Base-by-base conservation (phyloP, 2,888 invertebrate species). In the Mythimna impura region DNA sequence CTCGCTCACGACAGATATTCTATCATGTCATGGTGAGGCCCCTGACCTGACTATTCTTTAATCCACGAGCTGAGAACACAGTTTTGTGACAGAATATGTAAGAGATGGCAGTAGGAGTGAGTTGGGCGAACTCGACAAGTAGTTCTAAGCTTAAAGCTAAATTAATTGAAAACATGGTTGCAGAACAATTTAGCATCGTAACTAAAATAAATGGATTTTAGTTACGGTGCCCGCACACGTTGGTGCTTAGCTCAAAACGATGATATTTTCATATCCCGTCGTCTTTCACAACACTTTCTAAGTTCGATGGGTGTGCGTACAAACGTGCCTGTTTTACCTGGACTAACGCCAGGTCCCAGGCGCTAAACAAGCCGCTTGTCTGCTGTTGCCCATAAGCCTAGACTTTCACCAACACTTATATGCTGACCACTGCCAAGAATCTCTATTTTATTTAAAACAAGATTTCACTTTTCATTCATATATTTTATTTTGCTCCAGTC, bases 361-460 rank as follows among this genome's bases (percentile, higher is more conserved):
- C 17, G 10, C 25, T 0, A 20, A 22, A 20, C 40, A 47, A 63
- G 43, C 40, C 58, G 67, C 52, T 34, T 36, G 63, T 17, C 57
- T 12, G 25, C 30, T 34, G 36, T 36, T 17, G 57, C 14, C 55
- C 47, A 25, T 20, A 64, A n/a, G 52, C 57, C 30, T 66, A n/a
- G 7, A 76, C 81, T 80, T 80, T 80, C 81, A 68, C 79, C 57
- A 20, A 55, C 47, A 68, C 74, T 54, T 57, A 57, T 25, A 34
- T 43, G 40, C 47, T 62, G 30, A 36, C 40, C 20, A 50, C 47
- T 58, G 76, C 72, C 71, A 67, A 80, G 64, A 65, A 57, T 63
- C 12, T 54, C 20, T 73, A 55, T 67, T 66, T 74, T 36, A 78
- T 62, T 65, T 57, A 47, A 60, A 47, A 57, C 57, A 50, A 25